A percentile compares a stretch with the other conserved stretches of the same genome.
phyloP scores from a whole-genome alignment of 2,113 vertebrate genomes.

The Poicephalus meyeri region DNA sequence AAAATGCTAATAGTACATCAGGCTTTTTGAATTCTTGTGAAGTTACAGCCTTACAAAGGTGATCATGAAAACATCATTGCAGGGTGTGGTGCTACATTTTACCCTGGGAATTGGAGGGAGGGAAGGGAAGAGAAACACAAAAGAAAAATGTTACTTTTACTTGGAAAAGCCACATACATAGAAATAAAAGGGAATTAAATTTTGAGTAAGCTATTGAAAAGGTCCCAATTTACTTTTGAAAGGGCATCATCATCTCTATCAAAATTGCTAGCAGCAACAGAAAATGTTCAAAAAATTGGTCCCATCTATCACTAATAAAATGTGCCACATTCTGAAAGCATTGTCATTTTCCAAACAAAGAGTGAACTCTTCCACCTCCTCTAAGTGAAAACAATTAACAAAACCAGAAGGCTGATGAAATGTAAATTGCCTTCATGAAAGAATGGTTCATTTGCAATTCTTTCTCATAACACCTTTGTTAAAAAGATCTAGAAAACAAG shows the following conservation, averaged over 20 bases:
- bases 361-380: conserved; percentile 55
- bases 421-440: conserved; percentile 63
- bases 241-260: conserved; percentile 6
- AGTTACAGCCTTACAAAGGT: neutral
- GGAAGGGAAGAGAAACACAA: neutral
- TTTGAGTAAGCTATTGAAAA: neutral
- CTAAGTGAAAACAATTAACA: conserved; percentile 63
- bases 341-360: conserved; percentile 57
- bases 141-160: neutral
- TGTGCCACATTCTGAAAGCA: neutral
- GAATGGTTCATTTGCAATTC: conserved; percentile 60
- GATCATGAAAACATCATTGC: neutral
- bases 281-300: neutral
- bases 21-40: neutral
- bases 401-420: conserved; percentile 57
- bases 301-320: neutral
- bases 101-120: neutral
- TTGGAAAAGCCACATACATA: neutral
- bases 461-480: conserved; percentile 56
- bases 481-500: conserved; percentile 37
- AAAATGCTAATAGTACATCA: neutral
- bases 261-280: neutral
- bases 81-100: neutral
- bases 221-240: conserved; percentile 51
- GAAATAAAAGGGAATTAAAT: neutral